These are phyloP conservation scores for Mus spretus DNA, from an alignment of 2,797 vertebrate genomes.

Conservation along the genomic window DNA sequence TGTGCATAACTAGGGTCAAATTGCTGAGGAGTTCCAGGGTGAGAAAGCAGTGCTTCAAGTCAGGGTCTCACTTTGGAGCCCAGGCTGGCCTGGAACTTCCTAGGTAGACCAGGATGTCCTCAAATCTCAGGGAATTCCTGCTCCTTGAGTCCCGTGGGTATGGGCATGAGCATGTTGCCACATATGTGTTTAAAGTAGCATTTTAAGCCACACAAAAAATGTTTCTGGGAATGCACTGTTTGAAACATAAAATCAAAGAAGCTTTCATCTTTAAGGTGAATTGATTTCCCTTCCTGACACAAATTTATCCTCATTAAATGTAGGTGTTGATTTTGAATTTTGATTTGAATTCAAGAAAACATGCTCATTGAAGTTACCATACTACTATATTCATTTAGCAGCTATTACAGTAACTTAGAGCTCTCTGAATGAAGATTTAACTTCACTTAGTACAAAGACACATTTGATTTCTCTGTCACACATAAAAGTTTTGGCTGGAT, in stretches of 20 bases:
- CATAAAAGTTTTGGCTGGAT: neutral
- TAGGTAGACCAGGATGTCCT: neutral
- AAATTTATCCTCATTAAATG: neutral
- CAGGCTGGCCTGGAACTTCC: neutral
- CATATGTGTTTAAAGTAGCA: neutral
- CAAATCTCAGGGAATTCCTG: neutral
- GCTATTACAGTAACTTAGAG: neutral
- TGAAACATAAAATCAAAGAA: conserved; percentile 11
- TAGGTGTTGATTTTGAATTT: neutral
- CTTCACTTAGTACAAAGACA: neutral
- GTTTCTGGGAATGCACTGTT: neutral
- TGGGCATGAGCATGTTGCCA: neutral
- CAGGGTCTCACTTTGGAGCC: neutral
- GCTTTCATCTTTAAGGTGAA: neutral
- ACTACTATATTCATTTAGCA: neutral
- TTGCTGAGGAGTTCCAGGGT: neutral
- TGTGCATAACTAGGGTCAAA: neutral
- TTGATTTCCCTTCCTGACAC: neutral
- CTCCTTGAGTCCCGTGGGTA: neutral
- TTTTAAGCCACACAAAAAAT: neutral
- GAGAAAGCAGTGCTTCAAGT: neutral
- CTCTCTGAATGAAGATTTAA: neutral
- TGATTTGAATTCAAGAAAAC: neutral
- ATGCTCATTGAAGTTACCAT: neutral
- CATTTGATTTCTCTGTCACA: neutral